A percentile compares a stretch with the other conserved stretches of the same genome.
These are phyloP conservation scores for Willowsia nigromaculata DNA, from an alignment of 2,888 invertebrate genomes.

Conservation along the genomic window DNA sequence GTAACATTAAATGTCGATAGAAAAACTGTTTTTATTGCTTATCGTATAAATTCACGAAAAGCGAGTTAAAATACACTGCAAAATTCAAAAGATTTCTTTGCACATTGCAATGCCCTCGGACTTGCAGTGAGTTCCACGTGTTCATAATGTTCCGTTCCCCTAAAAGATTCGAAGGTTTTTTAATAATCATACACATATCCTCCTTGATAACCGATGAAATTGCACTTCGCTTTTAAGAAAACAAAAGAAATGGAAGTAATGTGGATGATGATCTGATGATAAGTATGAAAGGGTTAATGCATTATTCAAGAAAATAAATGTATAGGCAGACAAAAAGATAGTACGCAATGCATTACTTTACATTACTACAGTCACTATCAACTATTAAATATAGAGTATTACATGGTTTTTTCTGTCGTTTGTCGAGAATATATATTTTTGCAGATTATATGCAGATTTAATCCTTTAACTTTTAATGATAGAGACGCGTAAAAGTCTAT, in stretches of 20 bases:
- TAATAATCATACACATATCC: background rate
- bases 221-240: background rate
- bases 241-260: background rate
- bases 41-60: too few relatives aligned
- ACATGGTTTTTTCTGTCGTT: constrained; percentile 5
- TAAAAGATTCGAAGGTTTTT: background rate
- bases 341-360: background rate
- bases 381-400: background rate
- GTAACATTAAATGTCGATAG: too few relatives aligned
- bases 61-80: background rate
- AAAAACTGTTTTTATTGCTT: too few relatives aligned
- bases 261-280: background rate
- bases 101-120: too few relatives aligned
- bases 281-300: constrained; percentile 27
- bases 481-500: background rate
- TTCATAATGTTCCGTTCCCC: background rate
- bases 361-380: too few relatives aligned
- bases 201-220: background rate
- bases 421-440: background rate
- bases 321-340: background rate
- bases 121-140: background rate
- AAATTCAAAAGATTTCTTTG: background rate
- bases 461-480: background rate
- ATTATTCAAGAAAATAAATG: constrained; percentile 29
- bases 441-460: constrained; percentile 30